Evolutionary conservation across 2,113 vertebrate species (phyloP), one percentile per base, ranked within the genome.

Genomic region (Platysternon megacephalum): DNA sequence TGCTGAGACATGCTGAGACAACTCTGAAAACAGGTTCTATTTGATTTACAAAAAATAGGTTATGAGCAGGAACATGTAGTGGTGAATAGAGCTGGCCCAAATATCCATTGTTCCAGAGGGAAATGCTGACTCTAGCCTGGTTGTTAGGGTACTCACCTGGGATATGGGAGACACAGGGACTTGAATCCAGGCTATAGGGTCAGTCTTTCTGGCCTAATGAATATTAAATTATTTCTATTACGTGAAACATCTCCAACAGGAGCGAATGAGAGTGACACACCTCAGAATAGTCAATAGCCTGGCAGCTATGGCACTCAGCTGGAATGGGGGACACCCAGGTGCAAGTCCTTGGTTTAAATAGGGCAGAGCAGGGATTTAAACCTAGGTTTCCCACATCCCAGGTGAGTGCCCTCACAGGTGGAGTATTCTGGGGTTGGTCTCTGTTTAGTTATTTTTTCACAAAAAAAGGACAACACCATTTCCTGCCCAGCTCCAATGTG

Each of bases 1-100:
- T 78, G 56, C 5, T 91, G 90, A 88, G 32, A 94, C n/a, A n/a
- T n/a, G n/a, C n/a, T n/a, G n/a, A n/a, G n/a, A n/a, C n/a, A 39
- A 53, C 6, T 80, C 26, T 86, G 39, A 87, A 95, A 97, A 65
- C 14, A 5, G 89, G 82, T 86, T 53, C 53, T 48, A 42, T 93
- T 95, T 82, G 14, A 95, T 95, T 83, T 96, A 93, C 74, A 12
- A 90, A 93, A 89, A 93, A 65, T 72, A 89, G 61, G 2, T 7
- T 24, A 16, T 6, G 2, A 61, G 5, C 0, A 1, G 29, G 32
- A n/a, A 65, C 61, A 65, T 65, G 61, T 16, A n/a, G 61, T 17
- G 32, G 61, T 65, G 61, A 65, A 16, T n/a, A 65, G 16, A 65
- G 32, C 12, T 65, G 16, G 6, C 6, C 61, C 61, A 65, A n/a